These are phyloP conservation scores for Drosophila pruinosa DNA, from an alignment of 1,140 invertebrate genomes.

Conservation along the genomic window DNA sequence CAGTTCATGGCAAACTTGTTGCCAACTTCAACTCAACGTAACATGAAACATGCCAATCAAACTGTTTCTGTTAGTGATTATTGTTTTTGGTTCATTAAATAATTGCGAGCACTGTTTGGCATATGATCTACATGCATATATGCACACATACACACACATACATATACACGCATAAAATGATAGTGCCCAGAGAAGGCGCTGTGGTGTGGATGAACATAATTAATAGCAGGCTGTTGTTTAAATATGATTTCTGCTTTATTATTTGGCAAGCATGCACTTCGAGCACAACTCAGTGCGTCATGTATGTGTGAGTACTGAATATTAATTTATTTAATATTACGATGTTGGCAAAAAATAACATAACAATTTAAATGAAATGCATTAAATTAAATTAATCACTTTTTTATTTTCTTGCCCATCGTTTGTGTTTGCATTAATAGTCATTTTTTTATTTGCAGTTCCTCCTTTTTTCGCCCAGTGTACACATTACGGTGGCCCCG, in stretches of 20 bases:
- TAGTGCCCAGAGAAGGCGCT: neutral
- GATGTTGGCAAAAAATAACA: no score
- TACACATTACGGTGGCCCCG: constrained; percentile 36
- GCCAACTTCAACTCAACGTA: constrained; percentile 8
- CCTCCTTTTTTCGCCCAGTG: constrained; percentile 30
- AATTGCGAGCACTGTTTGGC: constrained; percentile 59
- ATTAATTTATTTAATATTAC: neutral
- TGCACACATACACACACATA: constrained; percentile 1
- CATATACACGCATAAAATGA: neutral
- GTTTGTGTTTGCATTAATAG: neutral
- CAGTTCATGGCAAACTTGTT: constrained; percentile 62
- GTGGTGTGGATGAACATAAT: constrained; percentile 57
- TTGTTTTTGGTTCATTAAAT: constrained; percentile 76
- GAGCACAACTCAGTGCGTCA: neutral
- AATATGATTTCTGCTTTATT: constrained; percentile 60
- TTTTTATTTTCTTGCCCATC: neutral
- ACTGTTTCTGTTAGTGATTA: constrained; percentile 59
- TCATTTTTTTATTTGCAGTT: neutral
- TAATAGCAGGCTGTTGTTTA: constrained; percentile 68
- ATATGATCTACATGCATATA: constrained; percentile 42
- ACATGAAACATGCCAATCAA: constrained; percentile 50
- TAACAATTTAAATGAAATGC: no score
- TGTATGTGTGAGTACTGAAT: neutral
- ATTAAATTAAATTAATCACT: neutral
- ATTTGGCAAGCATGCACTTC: constrained; percentile 35